phyloP scores from a whole-genome alignment of 2,888 invertebrate genomes.

The Operophtera brumata region DNA sequence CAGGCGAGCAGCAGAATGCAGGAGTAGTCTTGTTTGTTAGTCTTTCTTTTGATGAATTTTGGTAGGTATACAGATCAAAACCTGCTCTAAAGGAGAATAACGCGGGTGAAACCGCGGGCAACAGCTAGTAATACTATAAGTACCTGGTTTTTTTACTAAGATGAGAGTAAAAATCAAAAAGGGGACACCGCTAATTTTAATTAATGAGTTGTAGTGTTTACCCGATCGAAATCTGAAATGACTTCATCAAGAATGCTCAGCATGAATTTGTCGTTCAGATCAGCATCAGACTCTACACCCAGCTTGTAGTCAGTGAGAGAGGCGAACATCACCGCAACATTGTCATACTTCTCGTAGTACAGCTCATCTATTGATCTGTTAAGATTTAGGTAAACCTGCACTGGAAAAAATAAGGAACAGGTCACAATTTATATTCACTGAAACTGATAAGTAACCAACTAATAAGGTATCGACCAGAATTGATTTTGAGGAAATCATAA shows the following conservation, averaged over 20 bases:
- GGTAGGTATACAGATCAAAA: too few relatives aligned
- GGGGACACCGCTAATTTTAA: background rate
- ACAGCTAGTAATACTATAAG: too few relatives aligned
- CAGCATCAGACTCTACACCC: conserved; percentile 83
- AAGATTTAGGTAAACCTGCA: conserved; percentile 88
- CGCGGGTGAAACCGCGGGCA: too few relatives aligned
- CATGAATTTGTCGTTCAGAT: conserved; percentile 83
- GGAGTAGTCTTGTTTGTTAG: too few relatives aligned
- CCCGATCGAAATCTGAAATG: conserved; percentile 96
- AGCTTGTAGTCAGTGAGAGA: conserved; percentile 91
- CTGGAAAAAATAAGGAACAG: conserved; percentile 66
- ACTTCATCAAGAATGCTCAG: conserved; percentile 92
- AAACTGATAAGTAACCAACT: too few relatives aligned
- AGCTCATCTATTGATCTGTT: conserved; percentile 86
- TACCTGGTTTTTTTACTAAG: too few relatives aligned
- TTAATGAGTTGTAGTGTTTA: conserved; percentile 43
- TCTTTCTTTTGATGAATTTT: too few relatives aligned
- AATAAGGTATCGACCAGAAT: too few relatives aligned
- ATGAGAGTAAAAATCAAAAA: background rate
- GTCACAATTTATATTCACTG: too few relatives aligned
- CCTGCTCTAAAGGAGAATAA: too few relatives aligned
- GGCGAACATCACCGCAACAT: conserved; percentile 98
- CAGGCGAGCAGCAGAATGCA: too few relatives aligned
- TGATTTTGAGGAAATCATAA: too few relatives aligned
- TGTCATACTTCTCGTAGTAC: conserved; percentile 93